A percentile compares a stretch with the other conserved stretches of the same genome.
These are phyloP conservation scores for Crocodylus rhombifer DNA, from an alignment of 2,797 vertebrate species.

Conservation along the genomic window DNA sequence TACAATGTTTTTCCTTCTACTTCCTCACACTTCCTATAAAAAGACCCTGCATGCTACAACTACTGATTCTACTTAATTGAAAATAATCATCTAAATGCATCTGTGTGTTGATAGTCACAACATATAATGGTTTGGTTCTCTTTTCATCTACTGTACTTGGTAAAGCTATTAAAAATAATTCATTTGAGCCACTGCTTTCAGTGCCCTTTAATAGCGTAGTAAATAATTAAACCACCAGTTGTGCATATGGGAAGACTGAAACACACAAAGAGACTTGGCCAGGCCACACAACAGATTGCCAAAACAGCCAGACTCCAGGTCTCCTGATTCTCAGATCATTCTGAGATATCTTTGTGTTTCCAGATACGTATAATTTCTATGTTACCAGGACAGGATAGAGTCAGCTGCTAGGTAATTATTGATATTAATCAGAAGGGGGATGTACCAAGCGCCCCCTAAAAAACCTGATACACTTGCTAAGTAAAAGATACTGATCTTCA, in stretches of 20 bases:
- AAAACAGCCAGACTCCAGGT: neutral
- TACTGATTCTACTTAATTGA: neutral
- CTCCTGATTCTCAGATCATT: neutral
- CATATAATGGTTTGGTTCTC: neutral
- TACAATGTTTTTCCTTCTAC: neutral
- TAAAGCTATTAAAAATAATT: neutral
- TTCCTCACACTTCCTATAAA: neutral
- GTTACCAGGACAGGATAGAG: neutral
- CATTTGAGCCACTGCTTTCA: neutral
- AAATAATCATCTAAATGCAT: neutral
- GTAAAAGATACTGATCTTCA: rapidly evolving
- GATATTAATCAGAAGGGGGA: neutral
- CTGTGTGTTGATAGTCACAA: neutral
- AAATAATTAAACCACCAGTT: neutral
- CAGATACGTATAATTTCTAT: neutral
- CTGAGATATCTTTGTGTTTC: rapidly evolving
- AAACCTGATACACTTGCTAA: neutral
- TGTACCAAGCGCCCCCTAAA: neutral
- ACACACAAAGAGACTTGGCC: neutral
- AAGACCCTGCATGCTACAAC: neutral
- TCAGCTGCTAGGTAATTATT: neutral
- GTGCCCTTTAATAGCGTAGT: neutral
- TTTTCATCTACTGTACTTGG: neutral
- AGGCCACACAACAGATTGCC: neutral
- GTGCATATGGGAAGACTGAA: neutral